Evolutionary conservation across 2,888 invertebrate genomes (phyloP).

Genomic region (Hydrotaea cyrtoneurina): DNA sequence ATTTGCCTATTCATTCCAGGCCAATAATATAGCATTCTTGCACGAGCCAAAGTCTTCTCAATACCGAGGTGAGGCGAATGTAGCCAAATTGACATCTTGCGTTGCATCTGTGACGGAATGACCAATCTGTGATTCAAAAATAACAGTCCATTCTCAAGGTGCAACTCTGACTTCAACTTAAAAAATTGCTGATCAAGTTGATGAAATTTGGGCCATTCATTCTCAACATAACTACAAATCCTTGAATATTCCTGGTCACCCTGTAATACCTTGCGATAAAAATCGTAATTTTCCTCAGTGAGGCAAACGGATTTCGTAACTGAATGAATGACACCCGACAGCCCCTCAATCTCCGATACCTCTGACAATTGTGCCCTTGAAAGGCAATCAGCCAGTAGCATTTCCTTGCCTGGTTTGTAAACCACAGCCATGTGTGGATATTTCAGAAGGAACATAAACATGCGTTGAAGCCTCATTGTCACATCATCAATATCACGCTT

Average conservation of each 20-base stretch:
- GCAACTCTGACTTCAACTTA: conserved; percentile 46
- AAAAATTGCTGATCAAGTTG: conserved; percentile 35
- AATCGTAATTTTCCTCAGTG: too few species aligned
- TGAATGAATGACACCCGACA: background rate
- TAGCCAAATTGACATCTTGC: background rate
- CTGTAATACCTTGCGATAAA: too few species aligned
- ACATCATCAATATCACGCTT: conserved; percentile 72
- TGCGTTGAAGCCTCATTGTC: too few species aligned
- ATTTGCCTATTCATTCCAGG: conserved; percentile 48
- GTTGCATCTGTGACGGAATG: conserved; percentile 46
- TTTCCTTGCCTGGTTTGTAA: conserved; percentile 46
- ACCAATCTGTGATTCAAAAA: conserved; percentile 42
- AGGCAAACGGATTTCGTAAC: too few species aligned
- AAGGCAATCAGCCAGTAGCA: conserved; percentile 61
- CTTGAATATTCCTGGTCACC: too few species aligned
- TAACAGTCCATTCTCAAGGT: conserved; percentile 58
- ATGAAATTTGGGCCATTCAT: conserved; percentile 1
- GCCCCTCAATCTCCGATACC: too few species aligned
- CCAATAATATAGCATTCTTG: conserved; percentile 50
- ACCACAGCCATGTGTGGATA: too few species aligned
- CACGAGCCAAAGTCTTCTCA: conserved; percentile 45
- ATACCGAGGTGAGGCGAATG: conserved; percentile 16
- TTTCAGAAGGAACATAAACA: background rate
- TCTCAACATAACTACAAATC: conserved; percentile 22
- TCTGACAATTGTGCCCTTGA: conserved; percentile 63